phyloP scores from a whole-genome alignment of 2,797 vertebrate species.

The Esox lucius region DNA sequence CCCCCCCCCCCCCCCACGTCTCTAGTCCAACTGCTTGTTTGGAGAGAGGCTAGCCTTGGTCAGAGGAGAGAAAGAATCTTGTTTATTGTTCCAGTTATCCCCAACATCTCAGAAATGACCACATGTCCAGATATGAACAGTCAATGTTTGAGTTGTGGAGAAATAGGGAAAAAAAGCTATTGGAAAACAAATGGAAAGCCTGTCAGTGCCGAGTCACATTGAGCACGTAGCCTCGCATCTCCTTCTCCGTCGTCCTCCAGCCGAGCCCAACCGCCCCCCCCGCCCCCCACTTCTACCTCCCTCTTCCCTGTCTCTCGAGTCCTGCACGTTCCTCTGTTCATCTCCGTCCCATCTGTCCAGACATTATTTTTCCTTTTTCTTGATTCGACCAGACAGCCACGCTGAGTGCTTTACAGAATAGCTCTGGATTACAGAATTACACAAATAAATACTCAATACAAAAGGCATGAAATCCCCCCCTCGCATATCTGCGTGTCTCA shows the following conservation, averaged over 20 bases:
- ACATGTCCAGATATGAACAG: slow-evolving; percentile 1
- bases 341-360: slow-evolving; percentile 7
- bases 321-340: slow-evolving; percentile 18
- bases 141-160: neutral
- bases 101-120: slow-evolving; percentile 1
- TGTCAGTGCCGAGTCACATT: slow-evolving; percentile 36
- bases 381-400: too few species aligned
- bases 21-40: neutral
- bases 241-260: neutral
- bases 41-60: neutral
- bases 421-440: too few species aligned
- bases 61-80: neutral
- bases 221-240: slow-evolving; percentile 45
- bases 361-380: too few species aligned
- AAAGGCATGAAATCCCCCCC: too few species aligned
- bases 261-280: too few species aligned
- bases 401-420: too few species aligned
- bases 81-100: slow-evolving; percentile 7
- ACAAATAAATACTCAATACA: too few species aligned
- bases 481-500: too few species aligned
- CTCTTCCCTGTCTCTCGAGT: slow-evolving; percentile 9
- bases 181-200: slow-evolving; percentile 53
- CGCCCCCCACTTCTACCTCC: slow-evolving; percentile 12
- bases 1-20: neutral
- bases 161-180: slow-evolving; percentile 34